Evolutionary conservation across 2,888 invertebrate genomes (phyloP), one percentile per base, ranked within the genome.

Genomic region (Andrena minutula): DNA sequence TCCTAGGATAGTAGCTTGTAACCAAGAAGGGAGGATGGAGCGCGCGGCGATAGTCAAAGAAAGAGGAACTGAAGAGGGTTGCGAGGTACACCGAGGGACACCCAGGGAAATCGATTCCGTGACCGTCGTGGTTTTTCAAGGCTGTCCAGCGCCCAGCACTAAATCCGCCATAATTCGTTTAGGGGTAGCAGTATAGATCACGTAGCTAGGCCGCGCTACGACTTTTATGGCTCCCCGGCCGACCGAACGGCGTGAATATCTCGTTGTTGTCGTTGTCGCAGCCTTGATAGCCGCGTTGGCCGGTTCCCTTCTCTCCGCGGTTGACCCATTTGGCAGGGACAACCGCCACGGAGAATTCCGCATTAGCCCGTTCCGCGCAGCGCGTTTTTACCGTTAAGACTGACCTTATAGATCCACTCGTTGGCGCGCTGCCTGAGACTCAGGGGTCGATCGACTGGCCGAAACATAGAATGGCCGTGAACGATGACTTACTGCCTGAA

Each of bases 331-430:
- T 90, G 89, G 89, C 88, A 86, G 64, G 78, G 79, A 79, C 72
- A 76, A 69, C 76, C 63, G 63, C 72, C 79, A 81, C 79, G 83
- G 75, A 82, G 79, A 82, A 87, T 87, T 89, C 82, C 82, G 84
- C 85, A 87, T 87, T 89, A 87, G 72, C 83, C 84, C 66, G 56
- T 26, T 35, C 35, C 35, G n/a, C 26, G 70, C 41, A 0, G 83
- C 80, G 83, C 81, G 84, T 84, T 90, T 89, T 89, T 89, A 82
- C 83, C 70, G 82, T 79, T 80, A 83, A 68, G 75, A 91, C 91
- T 90, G 90, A 93, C 93, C 93, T 93, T 93, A 91, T 90, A 89
- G 84, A 93, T 91, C 90, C 92, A 92, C 87, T 92, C 90, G 89
- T 78, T 91, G 92, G 91, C 90, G 75, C 88, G 90, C 75, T 91